These are phyloP conservation scores for Mystacornis crossleyi DNA, from an alignment of 2,113 vertebrate genomes.

Conservation along the genomic window DNA sequence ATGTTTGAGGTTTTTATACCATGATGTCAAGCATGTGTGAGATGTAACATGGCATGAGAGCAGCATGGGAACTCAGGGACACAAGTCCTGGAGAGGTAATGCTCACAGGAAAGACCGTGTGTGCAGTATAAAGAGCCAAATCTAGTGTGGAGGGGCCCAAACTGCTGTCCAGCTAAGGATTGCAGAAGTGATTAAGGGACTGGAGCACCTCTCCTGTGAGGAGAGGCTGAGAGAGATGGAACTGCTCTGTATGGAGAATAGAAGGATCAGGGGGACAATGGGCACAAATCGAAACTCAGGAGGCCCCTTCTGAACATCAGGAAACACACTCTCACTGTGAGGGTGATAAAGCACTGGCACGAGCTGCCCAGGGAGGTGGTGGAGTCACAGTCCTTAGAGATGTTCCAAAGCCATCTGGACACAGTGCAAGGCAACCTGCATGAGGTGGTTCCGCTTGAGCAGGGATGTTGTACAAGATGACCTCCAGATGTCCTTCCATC, in stretches of 20 bases:
- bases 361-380: not conserved
- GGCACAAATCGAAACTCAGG: not conserved
- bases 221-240: not conserved
- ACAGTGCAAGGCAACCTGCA: not conserved
- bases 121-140: not conserved
- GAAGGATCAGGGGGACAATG: not conserved
- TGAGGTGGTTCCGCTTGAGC: not conserved
- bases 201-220: not conserved
- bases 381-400: not conserved
- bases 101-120: not conserved
- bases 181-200: not conserved
- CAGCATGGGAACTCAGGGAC: rapidly evolving
- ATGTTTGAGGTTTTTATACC: not conserved
- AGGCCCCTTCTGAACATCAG: not conserved
- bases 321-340: not conserved
- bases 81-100: not conserved
- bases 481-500: not conserved
- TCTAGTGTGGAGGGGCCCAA: not conserved
- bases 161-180: not conserved
- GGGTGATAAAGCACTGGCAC: not conserved
- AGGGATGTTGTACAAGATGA: not conserved
- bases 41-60: not conserved
- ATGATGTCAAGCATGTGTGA: not conserved
- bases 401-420: not conserved
- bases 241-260: not conserved